phyloP scores from a whole-genome alignment of 2,113 vertebrate genomes.

The Carassius gibelio region DNA sequence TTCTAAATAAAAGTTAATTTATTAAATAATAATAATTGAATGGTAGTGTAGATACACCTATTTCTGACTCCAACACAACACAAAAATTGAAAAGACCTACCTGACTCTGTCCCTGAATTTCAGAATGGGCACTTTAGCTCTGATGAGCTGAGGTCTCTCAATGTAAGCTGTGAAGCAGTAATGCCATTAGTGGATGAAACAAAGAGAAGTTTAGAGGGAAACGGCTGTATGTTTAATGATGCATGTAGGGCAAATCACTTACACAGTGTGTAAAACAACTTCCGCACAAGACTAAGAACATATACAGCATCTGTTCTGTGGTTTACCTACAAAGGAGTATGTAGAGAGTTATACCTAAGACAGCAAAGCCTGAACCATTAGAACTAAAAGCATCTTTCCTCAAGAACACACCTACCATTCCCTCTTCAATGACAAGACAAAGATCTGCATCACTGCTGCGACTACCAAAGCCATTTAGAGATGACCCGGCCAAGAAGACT shows the following conservation, averaged over 20 bases:
- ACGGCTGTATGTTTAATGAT: not conserved
- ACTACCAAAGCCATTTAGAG: constrained; percentile 91
- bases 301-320: constrained; percentile 83
- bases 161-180: constrained; percentile 79
- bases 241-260: constrained; percentile 71
- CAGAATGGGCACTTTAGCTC: constrained; percentile 95
- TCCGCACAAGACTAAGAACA: constrained; percentile 85
- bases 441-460: constrained; percentile 92
- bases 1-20: not conserved
- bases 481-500: constrained; percentile 91
- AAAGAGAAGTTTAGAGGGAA: not conserved
- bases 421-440: constrained; percentile 86
- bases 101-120: constrained; percentile 94
- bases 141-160: constrained; percentile 88
- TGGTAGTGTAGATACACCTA: not conserved
- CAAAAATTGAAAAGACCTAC: constrained; percentile 69
- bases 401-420: constrained; percentile 78
- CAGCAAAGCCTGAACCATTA: not conserved
- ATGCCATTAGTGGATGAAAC: not conserved
- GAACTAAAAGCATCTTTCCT: not conserved
- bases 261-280: constrained; percentile 86
- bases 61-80: not conserved
- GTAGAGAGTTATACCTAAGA: not conserved
- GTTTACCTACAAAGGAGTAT: constrained; percentile 63
- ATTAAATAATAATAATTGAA: not conserved